Base-by-base conservation (phyloP, 2,113 vertebrate species). In the Nestor notabilis region DNA sequence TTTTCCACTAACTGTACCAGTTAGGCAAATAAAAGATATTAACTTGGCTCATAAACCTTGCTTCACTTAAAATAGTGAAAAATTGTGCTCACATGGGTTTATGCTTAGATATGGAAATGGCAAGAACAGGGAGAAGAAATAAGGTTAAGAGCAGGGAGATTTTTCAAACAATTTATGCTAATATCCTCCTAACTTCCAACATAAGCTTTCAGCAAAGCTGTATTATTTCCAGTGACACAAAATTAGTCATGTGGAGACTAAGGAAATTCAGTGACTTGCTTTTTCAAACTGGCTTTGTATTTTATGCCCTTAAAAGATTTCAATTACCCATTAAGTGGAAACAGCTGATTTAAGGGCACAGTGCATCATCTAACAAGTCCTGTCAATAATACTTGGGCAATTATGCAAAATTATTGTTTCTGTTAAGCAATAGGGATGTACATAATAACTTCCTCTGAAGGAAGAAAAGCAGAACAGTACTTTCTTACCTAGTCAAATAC, bases 141-240 rank as follows among this genome's bases (percentile, higher is more conserved):
- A 83, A 79, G 46, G 66, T 94, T 96, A 95, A 93, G 60, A 89
- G 46, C 64, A 83, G 58, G 43, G 60, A 83, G 60, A 74, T 87
- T 92, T 95, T 95, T 83, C 72, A 94, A 35, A 78, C 55, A 75
- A 66, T 77, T 93, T 90, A 92, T 87, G 86, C 43, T 91, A 94
- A 96, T 89, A 70, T 43, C 79, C 87, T 83, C 56, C 53, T 90
- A 80, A 69, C 79, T 95, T 93, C 66, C 49, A 80, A 83, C 85
- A 74, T 11, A 63, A 91, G 60, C 77, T 93, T 87, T 79, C 64
- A 93, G 78, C 58, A 96, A 91, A 72, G 82, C 75, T 80, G 58
- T 53, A 76, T 95, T 87, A 89, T 79, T 89, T 93, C 65, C 90
- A 83, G 25, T 70, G 87, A 94, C 93, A 94, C 58, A 77, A 90